These are phyloP conservation scores for Drosophila grimshawi DNA, from an alignment of 1,140 invertebrate species.

Conservation along the genomic window DNA sequence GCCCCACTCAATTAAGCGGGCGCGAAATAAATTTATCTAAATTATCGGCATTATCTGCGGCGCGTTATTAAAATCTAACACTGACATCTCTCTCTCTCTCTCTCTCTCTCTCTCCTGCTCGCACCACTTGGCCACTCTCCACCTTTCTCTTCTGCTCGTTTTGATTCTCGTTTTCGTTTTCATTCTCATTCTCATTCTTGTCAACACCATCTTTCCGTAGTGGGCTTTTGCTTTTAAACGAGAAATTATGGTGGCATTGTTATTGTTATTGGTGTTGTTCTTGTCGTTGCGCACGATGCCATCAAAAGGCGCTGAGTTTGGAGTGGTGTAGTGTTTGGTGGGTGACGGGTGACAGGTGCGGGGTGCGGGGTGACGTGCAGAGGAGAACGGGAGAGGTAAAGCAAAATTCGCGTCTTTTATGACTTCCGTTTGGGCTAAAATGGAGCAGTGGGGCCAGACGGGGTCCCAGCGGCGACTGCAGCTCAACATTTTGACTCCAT, in stretches of 20 bases:
- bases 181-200: conserved; percentile 29
- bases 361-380: not conserved
- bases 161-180: conserved; percentile 2
- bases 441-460: conserved; percentile 58
- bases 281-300: conserved; percentile 53
- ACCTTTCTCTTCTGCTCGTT: conserved; percentile 2
- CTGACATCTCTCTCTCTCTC: conserved; percentile 28
- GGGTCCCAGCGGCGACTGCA: conserved; percentile 42
- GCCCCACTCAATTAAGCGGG: conserved; percentile 69
- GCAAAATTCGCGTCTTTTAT: conserved; percentile 76
- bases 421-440: conserved; percentile 80
- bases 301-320: conserved; percentile 32
- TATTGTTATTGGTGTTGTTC: conserved; percentile 65
- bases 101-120: not conserved
- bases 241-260: conserved; percentile 74
- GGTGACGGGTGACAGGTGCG: not conserved
- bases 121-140: not conserved
- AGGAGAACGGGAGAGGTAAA: conserved; percentile 18
- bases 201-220: conserved; percentile 49
- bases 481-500: conserved; percentile 52
- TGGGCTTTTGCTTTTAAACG: conserved; percentile 70
- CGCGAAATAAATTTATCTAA: conserved; percentile 77
- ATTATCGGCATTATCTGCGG: conserved; percentile 73
- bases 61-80: conserved; percentile 67
- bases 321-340: not conserved